phyloP scores from a whole-genome alignment of 1,140 invertebrate species.

The Papilio glaucus region DNA sequence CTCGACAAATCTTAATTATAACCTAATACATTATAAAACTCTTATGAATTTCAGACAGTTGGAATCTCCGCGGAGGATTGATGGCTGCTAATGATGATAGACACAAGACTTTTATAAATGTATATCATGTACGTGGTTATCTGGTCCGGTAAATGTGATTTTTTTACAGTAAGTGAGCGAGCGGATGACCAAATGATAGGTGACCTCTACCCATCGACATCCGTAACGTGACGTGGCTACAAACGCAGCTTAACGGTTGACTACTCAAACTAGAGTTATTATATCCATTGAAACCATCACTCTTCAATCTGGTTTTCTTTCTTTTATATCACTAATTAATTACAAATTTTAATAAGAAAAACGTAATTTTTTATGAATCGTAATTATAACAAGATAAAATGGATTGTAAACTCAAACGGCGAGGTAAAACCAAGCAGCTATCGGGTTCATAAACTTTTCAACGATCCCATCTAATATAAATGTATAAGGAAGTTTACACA shows the following conservation, averaged over 20 bases:
- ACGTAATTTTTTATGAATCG: not conserved
- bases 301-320: not conserved
- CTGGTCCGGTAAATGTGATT: too few relatives aligned
- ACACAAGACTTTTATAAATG: too few relatives aligned
- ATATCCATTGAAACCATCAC: too few relatives aligned
- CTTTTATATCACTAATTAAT: not conserved
- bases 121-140: too few relatives aligned
- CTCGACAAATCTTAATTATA: conserved; percentile 8
- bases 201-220: too few relatives aligned
- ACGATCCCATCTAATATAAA: conserved; percentile 21
- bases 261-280: too few relatives aligned
- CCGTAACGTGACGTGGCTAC: too few relatives aligned
- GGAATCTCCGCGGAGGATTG: too few relatives aligned
- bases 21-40: not conserved
- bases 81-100: too few relatives aligned
- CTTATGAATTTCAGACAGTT: not conserved
- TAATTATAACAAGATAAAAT: not conserved
- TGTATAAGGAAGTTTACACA: conserved; percentile 32
- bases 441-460: conserved; percentile 29
- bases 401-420: not conserved
- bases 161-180: too few relatives aligned
- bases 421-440: conserved; percentile 26
- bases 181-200: too few relatives aligned
- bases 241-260: too few relatives aligned
- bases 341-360: not conserved